Percentiles rank a stretch among this genome's conserved stretches.
Evolutionary conservation across 2,113 vertebrate species (phyloP).

Genomic region (Podocnemis expansa): DNA sequence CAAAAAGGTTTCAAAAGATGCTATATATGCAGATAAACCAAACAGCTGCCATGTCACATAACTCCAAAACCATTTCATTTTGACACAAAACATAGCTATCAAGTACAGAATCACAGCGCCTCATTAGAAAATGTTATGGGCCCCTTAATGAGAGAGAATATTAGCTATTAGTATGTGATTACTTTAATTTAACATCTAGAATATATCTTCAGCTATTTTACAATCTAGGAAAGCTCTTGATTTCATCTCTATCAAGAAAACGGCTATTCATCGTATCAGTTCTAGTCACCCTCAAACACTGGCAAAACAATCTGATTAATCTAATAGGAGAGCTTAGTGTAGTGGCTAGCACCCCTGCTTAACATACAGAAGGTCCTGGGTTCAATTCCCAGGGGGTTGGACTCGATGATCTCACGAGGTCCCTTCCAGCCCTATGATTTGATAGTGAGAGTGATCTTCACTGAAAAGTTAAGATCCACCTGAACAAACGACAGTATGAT

Average conservation of each 20-base stretch:
- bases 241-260: constrained; percentile 33
- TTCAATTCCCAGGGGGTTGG: too few species aligned
- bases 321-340: too few species aligned
- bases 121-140: neutral
- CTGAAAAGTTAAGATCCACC: neutral
- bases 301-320: neutral
- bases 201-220: constrained; percentile 26
- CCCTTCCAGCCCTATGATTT: too few species aligned
- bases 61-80: neutral
- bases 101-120: neutral
- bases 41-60: neutral
- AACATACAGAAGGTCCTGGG: too few species aligned
- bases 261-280: neutral
- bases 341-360: too few species aligned
- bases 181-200: constrained; percentile 42
- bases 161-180: constrained; percentile 28
- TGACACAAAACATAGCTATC: constrained; percentile 20
- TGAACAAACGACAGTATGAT: neutral
- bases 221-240: constrained; percentile 15
- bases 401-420: too few species aligned
- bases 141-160: neutral
- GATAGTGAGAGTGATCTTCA: too few species aligned
- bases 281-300: constrained; percentile 2
- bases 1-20: neutral
- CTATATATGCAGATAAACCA: neutral